These are phyloP conservation scores for Dascillus cervinus DNA, from an alignment of 2,888 invertebrate genomes.

Conservation along the genomic window DNA sequence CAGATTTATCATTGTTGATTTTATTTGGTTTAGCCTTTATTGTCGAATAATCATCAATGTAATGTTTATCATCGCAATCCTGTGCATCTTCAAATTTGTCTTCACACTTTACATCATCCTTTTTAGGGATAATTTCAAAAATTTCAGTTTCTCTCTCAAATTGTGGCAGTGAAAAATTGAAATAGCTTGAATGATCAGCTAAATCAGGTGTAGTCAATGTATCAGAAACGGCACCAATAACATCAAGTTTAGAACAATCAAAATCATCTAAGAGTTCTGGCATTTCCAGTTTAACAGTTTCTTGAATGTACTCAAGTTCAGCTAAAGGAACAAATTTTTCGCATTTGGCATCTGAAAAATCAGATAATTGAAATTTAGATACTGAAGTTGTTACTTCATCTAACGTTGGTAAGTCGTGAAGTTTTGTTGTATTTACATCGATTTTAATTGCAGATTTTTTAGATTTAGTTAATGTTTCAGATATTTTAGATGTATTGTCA, in stretches of 20 bases:
- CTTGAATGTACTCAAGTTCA: slow-evolving; percentile 5
- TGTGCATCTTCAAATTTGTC: slow-evolving; percentile 11
- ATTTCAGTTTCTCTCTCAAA: no score
- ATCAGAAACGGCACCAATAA: no score
- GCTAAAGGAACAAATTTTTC: slow-evolving; percentile 7
- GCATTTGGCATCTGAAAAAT: slow-evolving; percentile 14
- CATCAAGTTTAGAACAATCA: no score
- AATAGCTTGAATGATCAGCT: slow-evolving; percentile 6
- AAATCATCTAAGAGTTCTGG: slow-evolving; percentile 8
- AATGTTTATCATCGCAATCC: slow-evolving; percentile 11
- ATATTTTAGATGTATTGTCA: no score
- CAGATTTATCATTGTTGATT: slow-evolving; percentile 12
- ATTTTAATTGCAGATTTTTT: no score
- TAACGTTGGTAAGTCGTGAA: no score
- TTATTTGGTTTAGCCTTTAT: slow-evolving; percentile 7
- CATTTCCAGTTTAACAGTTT: slow-evolving; percentile 6
- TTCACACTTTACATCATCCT: background rate
- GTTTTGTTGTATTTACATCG: no score
- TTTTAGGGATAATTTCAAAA: no score
- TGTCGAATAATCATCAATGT: slow-evolving; percentile 5
- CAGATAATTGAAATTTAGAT: slow-evolving; percentile 10
- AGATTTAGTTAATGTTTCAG: no score
- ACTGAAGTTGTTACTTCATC: no score
- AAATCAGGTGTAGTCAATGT: slow-evolving; percentile 14
- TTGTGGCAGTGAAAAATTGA: slow-evolving; percentile 8